A percentile compares a stretch with the other conserved stretches of the same genome.
Evolutionary conservation across 2,797 vertebrate species (phyloP).

Genomic region (Melanotaenia trifasciata): DNA sequence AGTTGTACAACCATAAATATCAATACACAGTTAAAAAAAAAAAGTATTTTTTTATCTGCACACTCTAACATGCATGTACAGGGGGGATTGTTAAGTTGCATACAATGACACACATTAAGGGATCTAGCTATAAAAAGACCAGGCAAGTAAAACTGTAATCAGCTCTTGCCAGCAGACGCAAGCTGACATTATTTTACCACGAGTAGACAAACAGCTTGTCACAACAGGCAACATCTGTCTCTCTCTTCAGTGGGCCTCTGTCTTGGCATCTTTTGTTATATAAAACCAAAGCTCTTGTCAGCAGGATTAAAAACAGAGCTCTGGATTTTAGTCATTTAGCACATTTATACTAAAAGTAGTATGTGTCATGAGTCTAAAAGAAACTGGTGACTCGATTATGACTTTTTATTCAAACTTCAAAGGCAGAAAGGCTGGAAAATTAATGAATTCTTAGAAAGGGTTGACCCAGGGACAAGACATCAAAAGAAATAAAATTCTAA

Average conservation of each 20-base stretch:
- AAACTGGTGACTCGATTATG: constrained; percentile 1
- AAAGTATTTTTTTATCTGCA: constrained; percentile 9
- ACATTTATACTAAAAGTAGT: constrained; percentile 36
- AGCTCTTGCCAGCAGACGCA: constrained; percentile 56
- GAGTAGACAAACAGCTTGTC: constrained; percentile 68
- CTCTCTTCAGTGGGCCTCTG: constrained; percentile 56
- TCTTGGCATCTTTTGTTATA: constrained; percentile 49
- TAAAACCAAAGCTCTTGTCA: constrained; percentile 58
- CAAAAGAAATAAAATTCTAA: constrained; percentile 22
- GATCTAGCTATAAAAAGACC: constrained; percentile 65
- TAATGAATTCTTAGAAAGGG: not conserved
- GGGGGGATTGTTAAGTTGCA: constrained; percentile 21
- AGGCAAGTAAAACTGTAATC: constrained; percentile 71
- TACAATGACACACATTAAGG: constrained; percentile 39
- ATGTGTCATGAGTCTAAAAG: constrained; percentile 1
- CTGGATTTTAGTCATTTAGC: constrained; percentile 40
- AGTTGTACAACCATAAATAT: constrained; percentile 6
- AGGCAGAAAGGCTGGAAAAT: constrained; percentile 8
- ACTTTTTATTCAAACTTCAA: constrained; percentile 17
- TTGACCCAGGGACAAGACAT: constrained; percentile 1
- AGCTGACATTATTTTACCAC: constrained; percentile 66
- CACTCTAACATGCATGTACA: constrained; percentile 23
- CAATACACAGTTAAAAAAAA: not conserved
- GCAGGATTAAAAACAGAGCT: constrained; percentile 34
- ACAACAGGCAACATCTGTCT: constrained; percentile 69